Evolutionary conservation across 2,113 vertebrate species (phyloP).

Genomic region (Anser cygnoides): DNA sequence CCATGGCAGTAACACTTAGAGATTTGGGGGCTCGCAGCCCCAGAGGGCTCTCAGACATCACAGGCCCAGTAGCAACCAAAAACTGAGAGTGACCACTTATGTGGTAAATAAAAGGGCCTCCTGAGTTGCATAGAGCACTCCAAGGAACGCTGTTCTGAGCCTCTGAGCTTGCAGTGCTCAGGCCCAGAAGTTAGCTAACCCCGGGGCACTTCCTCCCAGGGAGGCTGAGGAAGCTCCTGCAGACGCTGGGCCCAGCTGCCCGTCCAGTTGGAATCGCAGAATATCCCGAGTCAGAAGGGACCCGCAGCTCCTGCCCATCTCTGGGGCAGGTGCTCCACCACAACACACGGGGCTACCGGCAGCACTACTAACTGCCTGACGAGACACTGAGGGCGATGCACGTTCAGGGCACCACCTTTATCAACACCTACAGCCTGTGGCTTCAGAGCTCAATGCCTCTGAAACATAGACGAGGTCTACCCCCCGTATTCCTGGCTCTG

Average conservation of each 20-base stretch:
- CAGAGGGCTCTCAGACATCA: neutral
- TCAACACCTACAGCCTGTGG: neutral
- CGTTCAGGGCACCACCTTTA: neutral
- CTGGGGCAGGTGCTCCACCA: neutral
- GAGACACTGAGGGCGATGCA: neutral
- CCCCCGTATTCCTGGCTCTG: neutral
- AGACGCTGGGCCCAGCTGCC: neutral
- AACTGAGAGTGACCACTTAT: rapidly evolving
- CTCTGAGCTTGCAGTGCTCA: neutral
- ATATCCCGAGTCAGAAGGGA: neutral
- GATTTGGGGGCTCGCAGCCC: neutral
- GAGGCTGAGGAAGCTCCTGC: neutral
- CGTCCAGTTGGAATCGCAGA: neutral
- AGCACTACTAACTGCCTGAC: neutral
- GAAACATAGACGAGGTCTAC: neutral
- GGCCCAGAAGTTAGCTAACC: neutral
- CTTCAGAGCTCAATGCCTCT: neutral
- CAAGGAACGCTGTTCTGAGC: neutral
- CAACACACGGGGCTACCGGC: neutral
- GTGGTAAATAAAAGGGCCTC: neutral
- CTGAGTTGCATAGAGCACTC: neutral
- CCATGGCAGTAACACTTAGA: neutral
- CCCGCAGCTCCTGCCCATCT: neutral
- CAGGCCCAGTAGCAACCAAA: rapidly evolving
- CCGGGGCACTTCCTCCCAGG: neutral